Conservation (phyloP, 2,888 invertebrate genomes). For the Phengaris alcon region DNA sequence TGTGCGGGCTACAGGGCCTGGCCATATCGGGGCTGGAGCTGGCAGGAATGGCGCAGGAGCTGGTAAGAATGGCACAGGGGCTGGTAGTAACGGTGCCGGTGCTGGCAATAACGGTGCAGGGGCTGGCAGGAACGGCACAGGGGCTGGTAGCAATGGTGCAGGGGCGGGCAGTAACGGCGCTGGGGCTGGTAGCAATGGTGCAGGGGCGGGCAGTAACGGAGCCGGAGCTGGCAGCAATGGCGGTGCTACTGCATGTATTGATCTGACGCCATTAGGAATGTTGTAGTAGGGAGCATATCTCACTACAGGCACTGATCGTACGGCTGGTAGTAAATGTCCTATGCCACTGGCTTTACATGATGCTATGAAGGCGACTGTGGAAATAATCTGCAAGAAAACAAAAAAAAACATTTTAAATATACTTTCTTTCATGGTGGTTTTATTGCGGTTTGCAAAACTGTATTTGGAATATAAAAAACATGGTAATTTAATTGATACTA, state of each 20-base stretch:
- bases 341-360: conserved; percentile 68
- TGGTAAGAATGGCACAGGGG: conserved; percentile 39
- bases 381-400: conserved; percentile 55
- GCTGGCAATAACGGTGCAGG: conserved; percentile 45
- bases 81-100: conserved; percentile 41
- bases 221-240: conserved; percentile 44
- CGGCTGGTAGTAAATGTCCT: conserved; percentile 57
- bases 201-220: conserved; percentile 39
- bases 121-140: conserved; percentile 45
- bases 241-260: conserved; percentile 66
- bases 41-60: conserved; percentile 40
- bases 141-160: conserved; percentile 43
- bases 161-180: conserved; percentile 37
- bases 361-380: conserved; percentile 58
- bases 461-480: not conserved
- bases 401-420: not conserved
- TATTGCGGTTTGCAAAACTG: not conserved
- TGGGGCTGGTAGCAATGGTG: conserved; percentile 44
- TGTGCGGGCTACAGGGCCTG: conserved; percentile 37
- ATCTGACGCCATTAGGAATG: conserved; percentile 63
- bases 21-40: conserved; percentile 41
- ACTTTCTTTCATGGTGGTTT: not conserved
- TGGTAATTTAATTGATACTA: not conserved
- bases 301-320: conserved; percentile 63
- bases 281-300: conserved; percentile 73